Conservation (phyloP, 2,113 vertebrate species). For the Pelobates fuscus region DNA sequence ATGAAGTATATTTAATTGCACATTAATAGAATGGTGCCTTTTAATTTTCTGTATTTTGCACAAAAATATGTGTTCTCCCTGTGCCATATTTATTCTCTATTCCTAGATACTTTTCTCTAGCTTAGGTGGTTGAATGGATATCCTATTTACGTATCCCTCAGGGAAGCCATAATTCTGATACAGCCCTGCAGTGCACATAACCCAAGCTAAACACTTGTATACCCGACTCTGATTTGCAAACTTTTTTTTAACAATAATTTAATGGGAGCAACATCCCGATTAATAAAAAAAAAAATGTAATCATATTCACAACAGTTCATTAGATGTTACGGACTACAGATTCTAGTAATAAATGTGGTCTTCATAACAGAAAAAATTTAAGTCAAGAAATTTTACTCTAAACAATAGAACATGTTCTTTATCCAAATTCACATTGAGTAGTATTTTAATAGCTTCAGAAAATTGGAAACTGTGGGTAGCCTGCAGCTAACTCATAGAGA, state of each 20-base stretch:
- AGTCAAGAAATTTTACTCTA: conserved; percentile 19
- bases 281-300: conserved; percentile 30
- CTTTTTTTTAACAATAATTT: conserved; percentile 19
- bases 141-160: too few relatives aligned
- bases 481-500: conserved; percentile 46
- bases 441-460: conserved; percentile 45
- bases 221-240: too few relatives aligned
- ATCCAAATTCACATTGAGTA: conserved; percentile 42
- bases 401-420: conserved; percentile 47
- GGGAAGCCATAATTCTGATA: too few relatives aligned
- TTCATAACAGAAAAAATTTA: conserved; percentile 11
- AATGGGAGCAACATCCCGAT: conserved; percentile 5
- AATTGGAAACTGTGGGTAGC: conserved; percentile 42
- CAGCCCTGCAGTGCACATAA: too few relatives aligned
- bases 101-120: too few relatives aligned
- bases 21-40: too few relatives aligned
- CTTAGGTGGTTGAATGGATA: too few relatives aligned
- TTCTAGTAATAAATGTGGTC: conserved; percentile 31
- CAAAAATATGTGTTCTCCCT: too few relatives aligned
- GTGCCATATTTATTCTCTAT: too few relatives aligned
- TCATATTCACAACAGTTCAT: conserved; percentile 19
- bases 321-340: conserved; percentile 16
- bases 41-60: too few relatives aligned
- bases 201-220: too few relatives aligned
- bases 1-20: too few relatives aligned